Evolutionary conservation across 2,888 invertebrate species (phyloP).

Genomic region (Deilephila porcellus): DNA sequence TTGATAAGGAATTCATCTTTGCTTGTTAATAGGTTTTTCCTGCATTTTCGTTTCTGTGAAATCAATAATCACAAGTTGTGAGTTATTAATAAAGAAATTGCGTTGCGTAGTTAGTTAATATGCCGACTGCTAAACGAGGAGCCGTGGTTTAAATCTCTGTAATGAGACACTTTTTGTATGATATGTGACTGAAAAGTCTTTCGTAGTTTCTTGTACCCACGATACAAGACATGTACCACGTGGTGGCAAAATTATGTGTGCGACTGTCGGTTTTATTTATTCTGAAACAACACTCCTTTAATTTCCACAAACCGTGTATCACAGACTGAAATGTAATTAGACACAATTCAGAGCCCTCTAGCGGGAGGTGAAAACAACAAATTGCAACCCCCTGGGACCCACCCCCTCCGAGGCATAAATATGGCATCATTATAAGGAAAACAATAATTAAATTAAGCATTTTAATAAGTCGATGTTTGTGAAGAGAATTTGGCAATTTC

Average conservation of each 20-base stretch:
- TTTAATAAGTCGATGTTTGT: conserved; percentile 6
- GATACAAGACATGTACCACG: too few relatives aligned
- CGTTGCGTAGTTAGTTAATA: too few relatives aligned
- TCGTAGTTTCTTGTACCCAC: too few relatives aligned
- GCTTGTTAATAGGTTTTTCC: not conserved
- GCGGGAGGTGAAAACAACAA: not conserved
- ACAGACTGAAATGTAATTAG: not conserved
- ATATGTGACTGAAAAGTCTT: too few relatives aligned
- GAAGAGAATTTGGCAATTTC: not conserved
- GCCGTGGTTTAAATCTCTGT: too few relatives aligned
- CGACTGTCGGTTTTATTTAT: too few relatives aligned
- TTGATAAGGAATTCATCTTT: not conserved
- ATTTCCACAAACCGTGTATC: not conserved
- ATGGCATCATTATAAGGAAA: conserved; percentile 8
- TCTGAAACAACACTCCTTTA: not conserved
- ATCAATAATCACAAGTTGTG: too few relatives aligned
- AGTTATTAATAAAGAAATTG: too few relatives aligned
- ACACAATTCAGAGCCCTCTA: conserved; percentile 11
- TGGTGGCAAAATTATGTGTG: too few relatives aligned
- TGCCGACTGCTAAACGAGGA: too few relatives aligned
- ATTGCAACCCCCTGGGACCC: not conserved
- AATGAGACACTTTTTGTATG: too few relatives aligned
- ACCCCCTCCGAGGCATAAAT: not conserved
- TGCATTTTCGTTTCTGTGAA: too few relatives aligned
- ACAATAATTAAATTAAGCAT: conserved; percentile 18